Conservation (phyloP, 2,113 vertebrate species). For the Hippocampus comes region DNA sequence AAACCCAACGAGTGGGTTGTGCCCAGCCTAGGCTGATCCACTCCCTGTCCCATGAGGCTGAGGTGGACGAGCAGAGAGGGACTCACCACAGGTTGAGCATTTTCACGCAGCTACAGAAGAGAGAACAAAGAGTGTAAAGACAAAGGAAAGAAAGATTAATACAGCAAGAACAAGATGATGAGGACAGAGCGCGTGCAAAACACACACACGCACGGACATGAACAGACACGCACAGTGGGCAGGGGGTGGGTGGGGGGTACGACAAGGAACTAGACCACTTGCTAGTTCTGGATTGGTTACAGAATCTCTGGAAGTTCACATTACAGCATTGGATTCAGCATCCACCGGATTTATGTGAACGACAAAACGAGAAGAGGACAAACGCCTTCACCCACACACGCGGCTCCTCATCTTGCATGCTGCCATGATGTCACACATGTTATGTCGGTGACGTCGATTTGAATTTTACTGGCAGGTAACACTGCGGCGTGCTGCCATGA, state of each 20-base stretch:
- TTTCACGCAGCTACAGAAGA: constrained; percentile 99
- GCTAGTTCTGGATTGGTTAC: not conserved
- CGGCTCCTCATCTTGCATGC: not conserved
- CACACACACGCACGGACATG: constrained; percentile 35
- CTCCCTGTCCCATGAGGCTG: constrained; percentile 81
- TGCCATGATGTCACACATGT: too few species aligned
- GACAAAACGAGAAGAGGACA: not conserved
- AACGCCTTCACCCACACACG: not conserved
- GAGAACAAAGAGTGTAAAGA: constrained; percentile 80
- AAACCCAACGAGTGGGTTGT: constrained; percentile 2
- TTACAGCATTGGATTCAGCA: not conserved
- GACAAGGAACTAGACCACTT: not conserved
- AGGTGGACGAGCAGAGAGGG: constrained; percentile 92
- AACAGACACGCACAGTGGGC: constrained; percentile 32
- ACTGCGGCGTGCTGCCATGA: not conserved
- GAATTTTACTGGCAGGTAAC: not conserved
- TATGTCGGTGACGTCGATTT: too few species aligned
- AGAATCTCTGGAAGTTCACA: not conserved
- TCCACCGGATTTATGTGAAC: not conserved
- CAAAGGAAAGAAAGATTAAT: constrained; percentile 87
- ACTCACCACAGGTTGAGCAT: constrained; percentile 99
- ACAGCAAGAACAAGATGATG: constrained; percentile 83
- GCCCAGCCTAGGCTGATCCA: constrained; percentile 77
- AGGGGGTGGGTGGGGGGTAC: not conserved
- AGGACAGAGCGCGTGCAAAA: constrained; percentile 68